Evolutionary conservation across 1,140 invertebrate species (phyloP).

Genomic region (Pseudomyrmex cubaensis): DNA sequence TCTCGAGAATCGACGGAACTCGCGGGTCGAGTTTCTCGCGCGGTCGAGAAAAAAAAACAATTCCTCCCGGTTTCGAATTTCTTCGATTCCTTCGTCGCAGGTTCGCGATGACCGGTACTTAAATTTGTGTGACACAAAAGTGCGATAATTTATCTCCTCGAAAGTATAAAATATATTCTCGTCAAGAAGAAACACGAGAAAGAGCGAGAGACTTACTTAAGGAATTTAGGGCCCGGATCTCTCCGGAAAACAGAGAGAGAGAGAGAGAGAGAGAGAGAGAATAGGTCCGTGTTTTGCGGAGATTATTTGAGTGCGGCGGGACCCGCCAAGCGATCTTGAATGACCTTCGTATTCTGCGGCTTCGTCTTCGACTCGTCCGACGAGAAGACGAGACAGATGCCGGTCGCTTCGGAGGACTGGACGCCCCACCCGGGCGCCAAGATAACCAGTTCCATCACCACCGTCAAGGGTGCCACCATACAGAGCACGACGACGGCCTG

Average conservation of each 20-base stretch:
- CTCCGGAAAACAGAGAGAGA: neutral
- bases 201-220: neutral
- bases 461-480: constrained; percentile 73
- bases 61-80: no score
- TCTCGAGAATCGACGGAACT: neutral
- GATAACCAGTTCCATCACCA: constrained; percentile 78
- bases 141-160: neutral
- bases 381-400: constrained; percentile 82
- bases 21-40: neutral
- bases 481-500: constrained; percentile 77
- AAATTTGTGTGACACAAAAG: neutral
- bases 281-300: neutral
- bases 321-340: constrained; percentile 71
- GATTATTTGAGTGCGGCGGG: constrained; percentile 14
- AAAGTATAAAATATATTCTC: neutral
- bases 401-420: constrained; percentile 81
- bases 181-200: neutral
- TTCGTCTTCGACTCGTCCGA: constrained; percentile 82
- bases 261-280: neutral
- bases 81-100: neutral
- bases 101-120: neutral
- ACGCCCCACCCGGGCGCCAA: constrained; percentile 76
- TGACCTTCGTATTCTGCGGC: constrained; percentile 83
- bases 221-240: no score
- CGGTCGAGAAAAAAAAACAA: neutral